Conservation (phyloP, 1,140 invertebrate genomes). For the Littorina saxatilis region DNA sequence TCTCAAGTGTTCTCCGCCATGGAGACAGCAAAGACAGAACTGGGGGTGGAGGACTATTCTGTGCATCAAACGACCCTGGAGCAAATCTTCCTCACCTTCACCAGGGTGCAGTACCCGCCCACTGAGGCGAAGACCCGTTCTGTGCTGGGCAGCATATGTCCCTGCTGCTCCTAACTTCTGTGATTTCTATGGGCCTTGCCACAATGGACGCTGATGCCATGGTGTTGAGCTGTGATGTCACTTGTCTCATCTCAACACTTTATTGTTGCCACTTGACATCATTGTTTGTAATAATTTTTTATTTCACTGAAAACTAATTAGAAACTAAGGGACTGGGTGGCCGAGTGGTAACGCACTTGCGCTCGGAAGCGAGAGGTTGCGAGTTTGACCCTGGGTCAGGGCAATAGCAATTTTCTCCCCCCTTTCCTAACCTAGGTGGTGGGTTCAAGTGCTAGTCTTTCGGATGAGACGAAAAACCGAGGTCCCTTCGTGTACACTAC, state of each 20-base stretch:
- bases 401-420: too few relatives aligned
- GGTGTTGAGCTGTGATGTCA: background rate
- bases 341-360: too few relatives aligned
- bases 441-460: too few relatives aligned
- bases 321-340: too few relatives aligned
- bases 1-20: constrained; percentile 82
- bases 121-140: constrained; percentile 33
- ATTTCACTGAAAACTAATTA: too few relatives aligned
- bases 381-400: too few relatives aligned
- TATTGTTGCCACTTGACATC: background rate
- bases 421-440: too few relatives aligned
- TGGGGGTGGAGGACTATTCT: constrained; percentile 84
- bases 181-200: background rate
- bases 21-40: constrained; percentile 76
- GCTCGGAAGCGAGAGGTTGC: too few relatives aligned
- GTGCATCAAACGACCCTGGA: constrained; percentile 87
- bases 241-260: background rate
- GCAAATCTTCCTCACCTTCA: constrained; percentile 81
- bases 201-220: background rate
- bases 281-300: background rate
- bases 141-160: constrained; percentile 1
- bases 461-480: too few relatives aligned
- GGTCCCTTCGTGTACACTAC: too few relatives aligned
- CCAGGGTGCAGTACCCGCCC: constrained; percentile 73
- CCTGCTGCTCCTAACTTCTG: background rate